Evolutionary conservation across 2,888 invertebrate species (phyloP), one percentile per base, ranked within the genome.

Genomic region (Papilio gigon): DNA sequence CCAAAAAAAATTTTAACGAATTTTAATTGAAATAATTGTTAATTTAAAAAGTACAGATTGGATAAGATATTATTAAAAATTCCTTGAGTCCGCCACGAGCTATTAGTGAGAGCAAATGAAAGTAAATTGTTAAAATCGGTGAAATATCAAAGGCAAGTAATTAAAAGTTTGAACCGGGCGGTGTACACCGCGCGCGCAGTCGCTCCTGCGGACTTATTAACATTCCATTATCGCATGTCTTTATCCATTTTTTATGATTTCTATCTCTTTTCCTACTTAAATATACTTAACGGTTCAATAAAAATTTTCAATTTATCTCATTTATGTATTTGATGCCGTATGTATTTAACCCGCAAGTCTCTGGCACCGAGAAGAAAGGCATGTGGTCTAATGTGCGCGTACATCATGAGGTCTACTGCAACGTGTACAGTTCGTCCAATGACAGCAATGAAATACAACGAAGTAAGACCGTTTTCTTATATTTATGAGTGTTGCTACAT

Each of bases 111-210:
- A 67, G 65, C 79, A 77, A 62, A 56, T 58, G 63, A 63, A 77
- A 78, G 78, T 75, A 77, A 76, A 78, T 70, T 77, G 82, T 82
- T 79, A 78, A 81, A 78, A 76, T 78, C 77, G 77, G 80, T 78
- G 77, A 80, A 82, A 81, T 81, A 78, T 78, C 78, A 80, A 84
- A 80, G 80, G 76, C 80, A 82, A 80, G 82, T 82, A 83, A 86
- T 86, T 86, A 84, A 86, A 86, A 86, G 78, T 86, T 86, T 71
- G 69, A 75, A 76, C 78, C 74, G 75, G 76, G 77, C 75, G 77
- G n/a, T 20, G 47, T 22, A 12, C 47, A 22, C 22, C 47, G 47
- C 78, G 76, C 68, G 62, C 64, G 68, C 67, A 65, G 17, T 65
- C 27, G 61, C 62, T 64, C 63, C 71, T 37, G 22, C 50, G 59